A percentile compares a stretch with the other conserved stretches of the same genome.
These are phyloP conservation scores for Centropristis striata DNA, from an alignment of 2,113 vertebrate species.

Conservation along the genomic window DNA sequence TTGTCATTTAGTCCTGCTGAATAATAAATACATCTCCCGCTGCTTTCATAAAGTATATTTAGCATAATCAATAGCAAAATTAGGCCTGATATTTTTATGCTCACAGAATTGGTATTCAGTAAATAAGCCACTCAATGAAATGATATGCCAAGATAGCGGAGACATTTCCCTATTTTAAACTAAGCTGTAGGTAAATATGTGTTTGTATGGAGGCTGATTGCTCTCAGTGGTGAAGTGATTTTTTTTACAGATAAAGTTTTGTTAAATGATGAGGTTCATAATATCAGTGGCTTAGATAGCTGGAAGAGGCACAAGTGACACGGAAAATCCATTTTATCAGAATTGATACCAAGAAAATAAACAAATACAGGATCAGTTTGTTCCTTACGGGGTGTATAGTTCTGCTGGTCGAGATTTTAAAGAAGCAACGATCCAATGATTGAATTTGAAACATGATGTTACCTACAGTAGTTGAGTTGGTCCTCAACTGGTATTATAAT, in stretches of 20 bases:
- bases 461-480: too few species aligned
- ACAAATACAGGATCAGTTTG: too few species aligned
- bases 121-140: neutral
- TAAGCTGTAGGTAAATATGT: neutral
- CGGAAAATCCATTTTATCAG: constrained; percentile 19
- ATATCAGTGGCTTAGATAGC: neutral
- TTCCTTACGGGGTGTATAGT: too few species aligned
- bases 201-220: neutral
- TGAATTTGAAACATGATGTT: too few species aligned
- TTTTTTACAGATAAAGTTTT: constrained; percentile 7
- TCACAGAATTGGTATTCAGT: neutral
- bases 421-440: too few species aligned
- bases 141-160: neutral
- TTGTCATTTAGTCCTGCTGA: constrained; percentile 3
- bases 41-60: constrained; percentile 1
- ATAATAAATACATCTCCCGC: neutral
- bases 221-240: neutral
- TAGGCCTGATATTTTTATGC: neutral
- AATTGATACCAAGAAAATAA: too few species aligned
- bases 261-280: neutral
- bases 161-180: neutral
- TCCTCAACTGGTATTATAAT: too few species aligned
- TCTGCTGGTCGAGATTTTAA: too few species aligned
- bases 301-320: too few species aligned
- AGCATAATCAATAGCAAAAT: neutral